Evolutionary conservation across 2,888 invertebrate species (phyloP), one percentile per base, ranked within the genome.

Genomic region (Dynastes grantii): DNA sequence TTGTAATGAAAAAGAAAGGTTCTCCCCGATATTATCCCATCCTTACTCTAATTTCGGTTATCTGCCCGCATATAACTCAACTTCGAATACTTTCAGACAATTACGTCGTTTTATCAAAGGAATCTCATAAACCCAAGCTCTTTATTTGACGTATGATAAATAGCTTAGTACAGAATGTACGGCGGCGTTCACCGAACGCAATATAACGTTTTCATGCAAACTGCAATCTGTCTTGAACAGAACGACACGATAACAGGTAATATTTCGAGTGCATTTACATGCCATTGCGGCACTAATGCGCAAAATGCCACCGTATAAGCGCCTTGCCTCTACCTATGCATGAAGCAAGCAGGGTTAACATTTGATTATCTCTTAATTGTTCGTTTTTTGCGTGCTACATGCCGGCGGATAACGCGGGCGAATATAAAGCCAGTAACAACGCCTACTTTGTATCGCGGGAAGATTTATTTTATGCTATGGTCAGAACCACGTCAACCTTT

Each of bases 401-500:
- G 55, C 37, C 11, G 58, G 9, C 13, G 40, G 61, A 53, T 53
- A 13, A 53, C 73, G 40, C 45, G 73, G 37, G 29, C 11, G 29
- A 2, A 2, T 68, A 29, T 68, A 68, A 68, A 29, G 2, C 29
- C 68, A 29, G 22, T 51, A 32, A 51, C 73, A 71, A 61, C 73
- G 73, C 73, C 63, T 49, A 75, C 73, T 63, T 75, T 61, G 61
- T 75, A 75, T 75, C 73, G n/a, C 22, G 68, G 73, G 63, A 75
- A 61, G 73, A 75, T 75, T 75, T 75, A 75, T 75, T 75, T 75
- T 61, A 45, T 45, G 45, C 27, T 49, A 45, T 61, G 73, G 27
- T 61, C 71, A 55, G 58, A 71, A 71, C 9, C 73, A 75, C 61
- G 73, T 63, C 73, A 75, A 75, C 73, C 73, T 75, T 75, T 75